Evolutionary conservation across 2,797 vertebrate genomes (phyloP).

Genomic region (Labroides dimidiatus): DNA sequence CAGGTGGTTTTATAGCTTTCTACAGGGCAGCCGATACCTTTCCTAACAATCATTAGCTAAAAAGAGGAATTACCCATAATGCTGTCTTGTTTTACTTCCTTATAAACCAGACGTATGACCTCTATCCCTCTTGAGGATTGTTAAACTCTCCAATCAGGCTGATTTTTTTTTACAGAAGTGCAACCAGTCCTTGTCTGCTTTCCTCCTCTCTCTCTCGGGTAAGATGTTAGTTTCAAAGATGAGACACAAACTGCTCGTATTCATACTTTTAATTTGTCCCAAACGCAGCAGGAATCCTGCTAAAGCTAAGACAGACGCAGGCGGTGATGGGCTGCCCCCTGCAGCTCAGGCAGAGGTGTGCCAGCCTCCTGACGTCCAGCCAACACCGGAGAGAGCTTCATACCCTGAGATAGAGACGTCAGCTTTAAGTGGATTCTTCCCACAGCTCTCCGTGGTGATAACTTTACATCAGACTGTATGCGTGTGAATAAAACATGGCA

Average conservation of each 20-base stretch:
- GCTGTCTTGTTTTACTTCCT: constrained; percentile 31
- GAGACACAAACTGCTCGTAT: constrained; percentile 5
- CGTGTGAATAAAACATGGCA: constrained; percentile 46
- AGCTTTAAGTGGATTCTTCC: background rate
- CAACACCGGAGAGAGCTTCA: background rate
- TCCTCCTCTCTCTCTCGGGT: background rate
- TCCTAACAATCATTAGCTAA: background rate
- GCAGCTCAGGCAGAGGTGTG: constrained; percentile 19
- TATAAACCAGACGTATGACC: background rate
- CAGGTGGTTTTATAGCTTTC: background rate
- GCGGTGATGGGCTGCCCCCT: constrained; percentile 58
- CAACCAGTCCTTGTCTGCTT: background rate
- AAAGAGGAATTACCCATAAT: background rate
- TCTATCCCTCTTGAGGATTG: background rate
- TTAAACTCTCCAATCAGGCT: background rate
- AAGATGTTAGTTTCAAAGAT: constrained; percentile 4
- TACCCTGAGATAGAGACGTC: background rate
- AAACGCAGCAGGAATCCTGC: constrained; percentile 1
- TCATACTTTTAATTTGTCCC: background rate
- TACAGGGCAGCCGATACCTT: background rate
- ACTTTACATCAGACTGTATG: constrained; percentile 2
- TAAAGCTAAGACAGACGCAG: constrained; percentile 24
- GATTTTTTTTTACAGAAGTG: background rate
- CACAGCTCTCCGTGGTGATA: background rate
- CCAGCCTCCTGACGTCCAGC: background rate